Base-by-base conservation (phyloP, 2,113 vertebrate species). In the Asarcornis scutulata region DNA sequence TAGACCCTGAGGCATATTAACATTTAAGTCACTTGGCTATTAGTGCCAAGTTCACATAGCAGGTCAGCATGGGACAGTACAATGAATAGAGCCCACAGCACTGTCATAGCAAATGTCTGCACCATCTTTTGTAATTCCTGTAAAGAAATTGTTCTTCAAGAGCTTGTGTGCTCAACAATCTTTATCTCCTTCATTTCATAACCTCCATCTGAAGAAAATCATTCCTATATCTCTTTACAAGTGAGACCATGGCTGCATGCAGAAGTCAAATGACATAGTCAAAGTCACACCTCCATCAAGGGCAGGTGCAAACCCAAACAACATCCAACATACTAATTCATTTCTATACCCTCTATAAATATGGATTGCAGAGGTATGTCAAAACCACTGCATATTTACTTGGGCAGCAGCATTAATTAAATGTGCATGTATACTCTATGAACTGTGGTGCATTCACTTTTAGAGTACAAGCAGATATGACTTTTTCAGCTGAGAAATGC, bases 401-500 rank as follows among this genome's bases (percentile, higher is more conserved):
- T 64, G 60, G 36, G 34, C 32, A 86, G 75, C 68, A 89, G 91
- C 53, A 64, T 60, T 84, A 73, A 89, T 91, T 55, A 95, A 94
- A 94, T 62, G 12, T 69, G 44, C 63, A 16, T 42, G 44, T 40
- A 63, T 31, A 66, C 38, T 78, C 83, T 50, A 29, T 82, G 68
- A 58, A 73, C n/a, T 94, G 40, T 31, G 38, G 59, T 83, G 40
- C n/a, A 71, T 13, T 87, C 93, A 88, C 80, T 89, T 93, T 59
- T 75, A 82, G n/a, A 63, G 59, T 55, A 62, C 27, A 94, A 27
- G 25, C 63, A 42, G 77, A 79, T 36, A 38, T 23, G 4, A 63
- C 29, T 74, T 92, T 58, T 88, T 60, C 73, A 94, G 79, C 38
- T 76, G 78, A 83, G 81, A 91, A 95, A 86, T 64, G 7, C 62